Conservation (phyloP, 64 coral and sea anemone genomes). For the Catalaphyllia jardinei region DNA sequence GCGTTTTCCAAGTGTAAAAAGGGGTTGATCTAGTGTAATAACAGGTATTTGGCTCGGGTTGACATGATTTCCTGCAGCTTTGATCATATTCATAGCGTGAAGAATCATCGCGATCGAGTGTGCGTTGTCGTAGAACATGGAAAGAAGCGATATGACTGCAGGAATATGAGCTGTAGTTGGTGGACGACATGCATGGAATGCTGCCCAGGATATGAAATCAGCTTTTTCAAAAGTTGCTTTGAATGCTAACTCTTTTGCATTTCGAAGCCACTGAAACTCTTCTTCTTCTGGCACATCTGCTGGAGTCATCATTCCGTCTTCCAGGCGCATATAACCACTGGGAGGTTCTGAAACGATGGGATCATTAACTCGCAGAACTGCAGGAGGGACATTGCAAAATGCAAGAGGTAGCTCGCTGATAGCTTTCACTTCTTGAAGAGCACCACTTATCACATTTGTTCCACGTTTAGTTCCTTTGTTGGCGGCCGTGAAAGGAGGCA, state of each 20-base stretch:
- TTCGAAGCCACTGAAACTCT: conserved; percentile 44
- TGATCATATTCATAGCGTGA: conserved; percentile 40
- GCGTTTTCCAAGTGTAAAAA: conserved; percentile 56
- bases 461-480: background rate
- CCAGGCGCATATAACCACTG: background rate
- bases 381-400: too few species aligned
- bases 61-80: conserved; percentile 6
- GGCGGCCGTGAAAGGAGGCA: conserved; percentile 40
- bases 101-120: conserved; percentile 50
- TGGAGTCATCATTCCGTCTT: background rate
- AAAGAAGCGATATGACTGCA: conserved; percentile 54
- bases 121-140: conserved; percentile 59
- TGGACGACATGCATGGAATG: conserved; percentile 47
- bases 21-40: conserved; percentile 41
- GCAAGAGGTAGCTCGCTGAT: conserved; percentile 38
- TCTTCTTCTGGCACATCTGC: conserved; percentile 10
- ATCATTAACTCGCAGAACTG: too few species aligned
- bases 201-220: conserved; percentile 70
- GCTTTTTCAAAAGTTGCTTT: conserved; percentile 25
- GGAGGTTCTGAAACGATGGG: background rate
- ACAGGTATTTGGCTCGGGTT: conserved; percentile 47
- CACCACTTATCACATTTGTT: background rate
- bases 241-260: background rate
- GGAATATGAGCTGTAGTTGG: conserved; percentile 31
- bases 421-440: conserved; percentile 2